Percentiles rank a stretch among this genome's conserved stretches.
These are phyloP conservation scores for Sciurus vulgaris DNA, from an alignment of 2,797 vertebrate genomes.

Conservation along the genomic window DNA sequence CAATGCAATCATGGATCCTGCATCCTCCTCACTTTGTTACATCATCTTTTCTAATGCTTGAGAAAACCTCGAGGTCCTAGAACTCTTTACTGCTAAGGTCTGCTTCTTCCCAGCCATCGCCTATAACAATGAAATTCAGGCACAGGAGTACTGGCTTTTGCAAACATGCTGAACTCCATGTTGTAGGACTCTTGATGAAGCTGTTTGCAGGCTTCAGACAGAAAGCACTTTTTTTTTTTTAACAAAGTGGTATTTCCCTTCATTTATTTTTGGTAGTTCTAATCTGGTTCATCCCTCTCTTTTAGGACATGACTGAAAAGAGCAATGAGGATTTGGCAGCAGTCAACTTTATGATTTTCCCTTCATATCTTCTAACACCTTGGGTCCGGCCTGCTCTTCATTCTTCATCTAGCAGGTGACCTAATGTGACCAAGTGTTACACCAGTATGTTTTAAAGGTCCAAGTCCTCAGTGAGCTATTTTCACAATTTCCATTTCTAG, in stretches of 20 bases:
- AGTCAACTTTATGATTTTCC: background rate
- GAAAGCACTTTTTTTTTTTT: background rate
- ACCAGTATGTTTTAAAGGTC: background rate
- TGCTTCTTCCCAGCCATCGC: background rate
- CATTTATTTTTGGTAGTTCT: background rate
- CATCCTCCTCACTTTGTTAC: background rate
- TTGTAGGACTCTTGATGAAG: background rate
- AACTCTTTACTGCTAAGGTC: background rate
- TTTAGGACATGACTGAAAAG: constrained; percentile 36
- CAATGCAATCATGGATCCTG: background rate
- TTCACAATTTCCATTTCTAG: constrained; percentile 1
- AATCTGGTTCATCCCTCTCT: background rate
- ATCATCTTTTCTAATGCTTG: background rate
- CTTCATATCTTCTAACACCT: background rate
- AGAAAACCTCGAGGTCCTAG: background rate
- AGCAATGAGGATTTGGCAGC: background rate
- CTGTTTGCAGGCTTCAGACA: background rate
- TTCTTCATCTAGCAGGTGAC: background rate
- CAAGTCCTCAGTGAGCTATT: background rate
- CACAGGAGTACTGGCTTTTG: background rate
- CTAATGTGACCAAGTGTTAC: background rate
- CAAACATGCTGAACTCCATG: background rate
- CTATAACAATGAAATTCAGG: background rate
- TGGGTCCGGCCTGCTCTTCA: background rate
- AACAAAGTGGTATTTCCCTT: background rate